phyloP scores from a whole-genome alignment of 2,797 vertebrate species.

The Sebastolobus alascanus region DNA sequence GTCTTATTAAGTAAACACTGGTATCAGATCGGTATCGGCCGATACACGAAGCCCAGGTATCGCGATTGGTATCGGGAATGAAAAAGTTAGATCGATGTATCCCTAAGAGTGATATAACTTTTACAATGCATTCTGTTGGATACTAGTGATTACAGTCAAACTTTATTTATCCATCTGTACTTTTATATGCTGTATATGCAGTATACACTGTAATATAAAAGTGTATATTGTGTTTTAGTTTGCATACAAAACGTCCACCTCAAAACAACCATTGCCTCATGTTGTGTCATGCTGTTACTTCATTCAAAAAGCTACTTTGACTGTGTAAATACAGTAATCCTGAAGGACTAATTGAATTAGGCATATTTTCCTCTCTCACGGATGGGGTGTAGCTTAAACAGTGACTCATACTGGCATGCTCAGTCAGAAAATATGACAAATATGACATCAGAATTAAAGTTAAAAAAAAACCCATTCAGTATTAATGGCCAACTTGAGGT shows the following conservation, averaged over 20 bases:
- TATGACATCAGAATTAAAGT: background rate
- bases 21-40: too few relatives aligned
- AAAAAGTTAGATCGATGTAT: too few relatives aligned
- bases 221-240: background rate
- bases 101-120: background rate
- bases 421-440: conserved; percentile 4
- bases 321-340: conserved; percentile 35
- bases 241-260: conserved; percentile 1
- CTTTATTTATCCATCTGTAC: conserved; percentile 20
- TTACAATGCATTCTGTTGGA: conserved; percentile 12
- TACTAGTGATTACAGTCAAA: conserved; percentile 25
- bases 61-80: too few relatives aligned
- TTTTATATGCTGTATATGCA: background rate
- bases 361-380: conserved; percentile 15
- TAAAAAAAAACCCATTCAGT: background rate
- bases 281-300: background rate
- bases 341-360: conserved; percentile 32
- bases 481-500: background rate
- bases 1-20: too few relatives aligned
- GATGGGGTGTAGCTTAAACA: conserved; percentile 16
- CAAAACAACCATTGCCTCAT: conserved; percentile 8
- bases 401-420: conserved; percentile 22
- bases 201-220: background rate
- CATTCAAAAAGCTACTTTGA: conserved; percentile 3
- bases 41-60: too few relatives aligned